Evolutionary conservation across 2,888 invertebrate species (phyloP).

Genomic region (Lithophane leautieri): DNA sequence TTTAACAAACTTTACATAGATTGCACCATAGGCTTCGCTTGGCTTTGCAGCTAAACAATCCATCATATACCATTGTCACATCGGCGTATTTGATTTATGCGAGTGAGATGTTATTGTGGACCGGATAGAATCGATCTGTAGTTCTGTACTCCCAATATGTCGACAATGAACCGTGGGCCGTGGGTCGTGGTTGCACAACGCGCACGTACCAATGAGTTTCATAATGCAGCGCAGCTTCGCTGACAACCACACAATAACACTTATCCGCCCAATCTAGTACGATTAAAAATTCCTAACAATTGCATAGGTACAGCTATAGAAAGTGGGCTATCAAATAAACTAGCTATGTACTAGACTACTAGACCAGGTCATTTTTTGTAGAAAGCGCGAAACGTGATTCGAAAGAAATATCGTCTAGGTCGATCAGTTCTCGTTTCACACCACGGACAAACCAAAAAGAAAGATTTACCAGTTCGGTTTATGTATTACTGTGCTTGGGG

Average conservation of each 20-base stretch:
- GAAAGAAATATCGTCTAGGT: conserved; percentile 71
- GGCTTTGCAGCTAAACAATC: conserved; percentile 49
- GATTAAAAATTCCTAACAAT: conserved; percentile 55
- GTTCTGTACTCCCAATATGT: conserved; percentile 77
- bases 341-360: conserved; percentile 73
- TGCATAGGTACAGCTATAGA: conserved; percentile 66
- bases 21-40: conserved; percentile 48
- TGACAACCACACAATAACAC: conserved; percentile 61
- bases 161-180: conserved; percentile 85
- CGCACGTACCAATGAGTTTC: conserved; percentile 70
- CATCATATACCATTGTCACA: conserved; percentile 64
- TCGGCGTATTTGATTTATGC: conserved; percentile 75
- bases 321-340: conserved; percentile 71
- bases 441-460: conserved; percentile 46
- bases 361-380: conserved; percentile 80
- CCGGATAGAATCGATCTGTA: conserved; percentile 81
- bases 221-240: conserved; percentile 71
- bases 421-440: conserved; percentile 51
- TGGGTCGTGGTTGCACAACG: conserved; percentile 82
- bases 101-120: conserved; percentile 71
- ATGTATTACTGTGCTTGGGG: conserved; percentile 19
- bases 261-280: conserved; percentile 61
- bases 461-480: conserved; percentile 41
- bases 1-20: conserved; percentile 30
- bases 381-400: conserved; percentile 75